Evolutionary conservation across 2,113 vertebrate species (phyloP).

Genomic region (Platysternon megacephalum): DNA sequence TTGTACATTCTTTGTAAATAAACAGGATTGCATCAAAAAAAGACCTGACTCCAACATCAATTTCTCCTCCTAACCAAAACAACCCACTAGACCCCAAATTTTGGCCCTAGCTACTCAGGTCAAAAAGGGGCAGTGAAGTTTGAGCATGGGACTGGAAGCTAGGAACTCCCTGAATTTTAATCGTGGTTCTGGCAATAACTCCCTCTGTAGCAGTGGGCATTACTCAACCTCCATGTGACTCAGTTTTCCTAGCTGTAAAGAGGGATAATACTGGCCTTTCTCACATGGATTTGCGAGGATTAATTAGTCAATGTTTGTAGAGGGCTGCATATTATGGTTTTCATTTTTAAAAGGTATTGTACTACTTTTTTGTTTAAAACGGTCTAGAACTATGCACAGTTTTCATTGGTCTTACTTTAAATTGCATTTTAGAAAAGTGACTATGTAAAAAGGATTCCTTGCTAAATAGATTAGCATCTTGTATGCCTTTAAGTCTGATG

Average conservation of each 20-base stretch:
- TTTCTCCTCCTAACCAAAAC: neutral
- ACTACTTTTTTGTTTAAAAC: neutral
- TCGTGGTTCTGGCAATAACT: neutral
- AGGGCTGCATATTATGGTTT: neutral
- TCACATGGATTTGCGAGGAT: neutral
- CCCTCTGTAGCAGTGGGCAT: accelerated
- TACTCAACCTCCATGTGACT: neutral
- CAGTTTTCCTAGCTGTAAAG: neutral
- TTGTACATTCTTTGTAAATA: neutral
- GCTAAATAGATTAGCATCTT: neutral
- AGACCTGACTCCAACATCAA: neutral
- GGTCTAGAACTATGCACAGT: neutral
- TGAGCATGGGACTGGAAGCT: neutral
- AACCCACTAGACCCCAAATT: neutral
- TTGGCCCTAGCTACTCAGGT: neutral
- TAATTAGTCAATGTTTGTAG: neutral
- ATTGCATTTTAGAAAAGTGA: neutral
- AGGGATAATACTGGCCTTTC: neutral
- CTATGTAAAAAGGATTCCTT: neutral
- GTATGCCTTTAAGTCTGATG: neutral
- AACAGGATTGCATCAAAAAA: neutral
- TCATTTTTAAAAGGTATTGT: neutral
- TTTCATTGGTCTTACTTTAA: neutral
- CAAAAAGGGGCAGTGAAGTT: neutral
- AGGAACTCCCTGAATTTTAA: neutral